Evolutionary conservation across 2,888 invertebrate species (phyloP).

Genomic region (Leptogaster cylindrica): DNA sequence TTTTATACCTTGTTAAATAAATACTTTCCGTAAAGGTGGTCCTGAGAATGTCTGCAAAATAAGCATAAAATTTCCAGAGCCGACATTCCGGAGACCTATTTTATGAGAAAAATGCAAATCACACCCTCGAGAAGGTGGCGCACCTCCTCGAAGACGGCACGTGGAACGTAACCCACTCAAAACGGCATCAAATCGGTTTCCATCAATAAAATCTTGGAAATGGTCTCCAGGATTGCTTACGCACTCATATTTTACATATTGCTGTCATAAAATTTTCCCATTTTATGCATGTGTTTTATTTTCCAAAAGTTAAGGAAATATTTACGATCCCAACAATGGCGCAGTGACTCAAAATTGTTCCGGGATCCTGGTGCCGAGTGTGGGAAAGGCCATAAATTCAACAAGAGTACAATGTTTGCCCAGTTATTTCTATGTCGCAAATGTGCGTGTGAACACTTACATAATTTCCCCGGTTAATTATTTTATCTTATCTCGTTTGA

Average conservation of each 20-base stretch:
- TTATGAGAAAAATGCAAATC: slow-evolving; percentile 37
- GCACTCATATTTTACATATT: slow-evolving; percentile 46
- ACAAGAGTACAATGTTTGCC: not conserved
- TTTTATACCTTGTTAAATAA: no score
- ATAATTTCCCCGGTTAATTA: slow-evolving; percentile 45
- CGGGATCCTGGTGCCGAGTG: not conserved
- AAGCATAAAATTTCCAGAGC: slow-evolving; percentile 8
- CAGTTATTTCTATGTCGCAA: no score
- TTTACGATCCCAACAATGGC: slow-evolving; percentile 9
- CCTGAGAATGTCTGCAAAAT: no score
- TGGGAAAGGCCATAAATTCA: not conserved
- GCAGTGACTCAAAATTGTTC: not conserved
- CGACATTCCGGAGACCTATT: slow-evolving; percentile 18
- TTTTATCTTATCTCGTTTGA: slow-evolving; percentile 46
- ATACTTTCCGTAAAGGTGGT: no score
- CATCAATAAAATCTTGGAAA: slow-evolving; percentile 33
- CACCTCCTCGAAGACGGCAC: not conserved
- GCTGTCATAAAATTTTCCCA: slow-evolving; percentile 41
- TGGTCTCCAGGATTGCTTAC: slow-evolving; percentile 39
- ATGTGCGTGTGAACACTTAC: slow-evolving; percentile 39
- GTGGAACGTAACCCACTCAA: slow-evolving; percentile 12
- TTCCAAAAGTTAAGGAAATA: slow-evolving; percentile 27
- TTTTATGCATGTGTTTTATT: slow-evolving; percentile 36
- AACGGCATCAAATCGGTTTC: slow-evolving; percentile 29
- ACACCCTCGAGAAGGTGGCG: not conserved